phyloP scores from a whole-genome alignment of 2,113 vertebrate genomes.

The Bucco capensis region DNA sequence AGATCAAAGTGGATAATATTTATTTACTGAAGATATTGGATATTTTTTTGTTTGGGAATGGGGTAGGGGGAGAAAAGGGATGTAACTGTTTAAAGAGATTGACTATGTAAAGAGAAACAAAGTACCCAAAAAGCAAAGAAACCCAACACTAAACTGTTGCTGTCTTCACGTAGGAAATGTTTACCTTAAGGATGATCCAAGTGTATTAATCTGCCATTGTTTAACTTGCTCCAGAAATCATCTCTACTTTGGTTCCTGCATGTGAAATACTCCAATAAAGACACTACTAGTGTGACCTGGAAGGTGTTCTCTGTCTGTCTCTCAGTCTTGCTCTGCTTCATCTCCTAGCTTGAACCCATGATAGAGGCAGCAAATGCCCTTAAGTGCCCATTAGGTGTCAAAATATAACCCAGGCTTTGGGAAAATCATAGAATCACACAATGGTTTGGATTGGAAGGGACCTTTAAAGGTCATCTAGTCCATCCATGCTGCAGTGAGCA shows the following conservation, averaged over 20 bases:
- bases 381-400: neutral
- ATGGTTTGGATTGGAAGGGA: neutral
- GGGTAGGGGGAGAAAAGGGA: constrained; percentile 41
- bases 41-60: constrained; percentile 60
- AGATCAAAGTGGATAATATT: constrained; percentile 62
- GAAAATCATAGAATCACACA: neutral
- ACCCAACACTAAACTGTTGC: constrained; percentile 36
- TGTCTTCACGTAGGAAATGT: constrained; percentile 40
- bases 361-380: neutral
- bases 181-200: neutral
- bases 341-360: neutral
- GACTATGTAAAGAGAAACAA: constrained; percentile 44
- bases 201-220: constrained; percentile 42
- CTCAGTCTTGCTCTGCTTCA: neutral
- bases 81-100: constrained; percentile 37
- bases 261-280: constrained; percentile 87
- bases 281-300: constrained; percentile 70
- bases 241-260: constrained; percentile 87
- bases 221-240: constrained; percentile 73
- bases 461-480: neutral
- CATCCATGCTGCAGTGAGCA: neutral
- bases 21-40: constrained; percentile 65
- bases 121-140: constrained; percentile 21
- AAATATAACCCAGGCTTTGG: neutral
- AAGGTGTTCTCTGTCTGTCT: neutral